Base-by-base conservation (phyloP, 2,888 invertebrate species). In the Amiota mariae region DNA sequence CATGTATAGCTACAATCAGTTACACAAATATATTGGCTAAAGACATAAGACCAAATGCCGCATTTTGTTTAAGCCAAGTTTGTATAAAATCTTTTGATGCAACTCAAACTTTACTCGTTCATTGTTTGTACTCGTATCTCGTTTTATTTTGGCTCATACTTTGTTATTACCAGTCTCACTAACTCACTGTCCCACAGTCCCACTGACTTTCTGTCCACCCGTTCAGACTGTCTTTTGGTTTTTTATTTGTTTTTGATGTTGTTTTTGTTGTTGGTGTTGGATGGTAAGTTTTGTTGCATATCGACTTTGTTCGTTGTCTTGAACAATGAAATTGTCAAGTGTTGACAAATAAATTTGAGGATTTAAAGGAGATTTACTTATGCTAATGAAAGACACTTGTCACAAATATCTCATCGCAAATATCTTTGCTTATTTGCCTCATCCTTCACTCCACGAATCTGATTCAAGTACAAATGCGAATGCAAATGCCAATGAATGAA, bases 281-380 rank as follows among this genome's bases (percentile, higher is more conserved):
- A n/a, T n/a, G n/a, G n/a, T n/a, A n/a, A n/a, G n/a, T n/a, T n/a
- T n/a, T n/a, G 48, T 24, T 73, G 66, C 57, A 11, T 59, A 15
- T 59, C 11, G 13, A 12, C 51, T 51, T 59, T 48, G 20, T 66
- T 36, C 64, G 54, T 61, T 15, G 61, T 18, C 78, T 80, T 80
- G 81, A 85, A 85, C 84, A 87, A 86, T 84, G 85, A 86, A 85
- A 87, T 87, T 87, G 86, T 87, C 87, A 87, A 86, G 86, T 84
- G 83, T 87, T 87, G 88, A 87, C 87, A 87, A 87, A 87, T 87
- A 87, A 87, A 87, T 87, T 87, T 87, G 80, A 82, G 86, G 83
- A 87, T 85, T 82, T 85, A 74, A 74, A 78, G 78, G 77, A 84
- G 84, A 84, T 84, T 85, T 84, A 84, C 84, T 85, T 84, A 85